Evolutionary conservation across 2,888 invertebrate genomes (phyloP).

Genomic region (Metallyticus violacea): DNA sequence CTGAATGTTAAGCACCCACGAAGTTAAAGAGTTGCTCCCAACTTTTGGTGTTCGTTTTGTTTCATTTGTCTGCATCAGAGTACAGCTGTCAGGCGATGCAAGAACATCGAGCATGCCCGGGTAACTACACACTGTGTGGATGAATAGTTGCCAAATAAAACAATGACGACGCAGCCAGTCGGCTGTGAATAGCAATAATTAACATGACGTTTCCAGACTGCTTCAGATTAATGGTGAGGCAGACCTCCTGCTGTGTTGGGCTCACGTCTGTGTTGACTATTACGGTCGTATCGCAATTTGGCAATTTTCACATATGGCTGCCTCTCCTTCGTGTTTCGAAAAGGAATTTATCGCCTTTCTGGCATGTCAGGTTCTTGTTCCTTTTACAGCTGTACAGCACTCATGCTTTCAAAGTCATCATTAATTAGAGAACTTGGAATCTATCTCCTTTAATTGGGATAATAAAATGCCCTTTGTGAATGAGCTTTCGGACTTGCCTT

Average conservation of each 20-base stretch:
- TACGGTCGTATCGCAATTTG: neutral
- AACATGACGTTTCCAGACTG: neutral
- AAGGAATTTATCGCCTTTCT: neutral
- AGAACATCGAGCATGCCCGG: neutral
- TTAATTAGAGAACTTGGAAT: no score
- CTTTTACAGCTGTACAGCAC: no score
- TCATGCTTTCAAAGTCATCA: no score
- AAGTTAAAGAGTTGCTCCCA: neutral
- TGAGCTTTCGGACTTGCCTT: no score
- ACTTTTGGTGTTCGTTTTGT: neutral
- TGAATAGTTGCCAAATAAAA: neutral
- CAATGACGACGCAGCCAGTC: neutral
- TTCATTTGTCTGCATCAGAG: neutral
- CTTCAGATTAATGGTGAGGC: neutral
- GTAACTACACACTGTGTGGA: neutral
- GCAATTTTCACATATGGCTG: neutral
- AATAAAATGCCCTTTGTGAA: no score
- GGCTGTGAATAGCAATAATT: neutral
- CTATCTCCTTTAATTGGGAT: no score
- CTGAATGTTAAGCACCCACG: neutral
- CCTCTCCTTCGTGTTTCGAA: neutral
- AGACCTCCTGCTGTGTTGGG: neutral
- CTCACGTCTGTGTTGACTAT: neutral
- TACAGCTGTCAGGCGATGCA: neutral
- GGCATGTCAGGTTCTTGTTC: no score